These are phyloP conservation scores for Belonocnema kinseyi DNA, from an alignment of 1,140 invertebrate genomes.

Conservation along the genomic window DNA sequence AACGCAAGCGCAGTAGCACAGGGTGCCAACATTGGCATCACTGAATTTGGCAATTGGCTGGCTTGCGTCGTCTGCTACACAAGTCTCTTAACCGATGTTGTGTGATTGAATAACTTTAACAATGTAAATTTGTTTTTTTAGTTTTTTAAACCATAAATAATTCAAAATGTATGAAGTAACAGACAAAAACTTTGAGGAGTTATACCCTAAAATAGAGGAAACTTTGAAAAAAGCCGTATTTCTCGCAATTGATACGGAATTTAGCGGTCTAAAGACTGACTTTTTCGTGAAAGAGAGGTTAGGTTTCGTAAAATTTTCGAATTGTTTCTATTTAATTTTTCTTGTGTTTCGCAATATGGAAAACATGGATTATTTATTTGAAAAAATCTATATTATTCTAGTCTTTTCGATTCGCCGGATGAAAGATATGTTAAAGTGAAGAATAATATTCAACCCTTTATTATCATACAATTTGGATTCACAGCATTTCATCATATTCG, in stretches of 20 bases:
- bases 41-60: too few relatives aligned
- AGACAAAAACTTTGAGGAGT: constrained; percentile 74
- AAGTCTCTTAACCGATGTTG: too few relatives aligned
- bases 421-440: constrained; percentile 80
- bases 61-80: too few relatives aligned
- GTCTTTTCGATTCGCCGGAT: constrained; percentile 82
- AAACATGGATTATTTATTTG: constrained; percentile 39
- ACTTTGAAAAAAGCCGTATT: constrained; percentile 76
- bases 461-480: constrained; percentile 81
- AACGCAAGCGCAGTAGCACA: too few relatives aligned
- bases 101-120: too few relatives aligned
- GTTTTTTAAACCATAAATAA: not conserved
- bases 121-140: too few relatives aligned
- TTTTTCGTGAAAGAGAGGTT: constrained; percentile 76
- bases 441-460: constrained; percentile 77
- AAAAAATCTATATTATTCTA: constrained; percentile 71
- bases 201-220: constrained; percentile 73
- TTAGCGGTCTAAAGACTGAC: constrained; percentile 78
- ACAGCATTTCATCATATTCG: constrained; percentile 78
- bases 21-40: fast-evolving
- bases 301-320: constrained; percentile 34
- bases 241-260: constrained; percentile 83
- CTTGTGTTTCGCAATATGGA: constrained; percentile 12
- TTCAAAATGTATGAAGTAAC: constrained; percentile 73
- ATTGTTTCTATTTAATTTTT: constrained; percentile 29